phyloP scores from a whole-genome alignment of 2,797 vertebrate genomes.

The Phrynocephalus guinanensis region DNA sequence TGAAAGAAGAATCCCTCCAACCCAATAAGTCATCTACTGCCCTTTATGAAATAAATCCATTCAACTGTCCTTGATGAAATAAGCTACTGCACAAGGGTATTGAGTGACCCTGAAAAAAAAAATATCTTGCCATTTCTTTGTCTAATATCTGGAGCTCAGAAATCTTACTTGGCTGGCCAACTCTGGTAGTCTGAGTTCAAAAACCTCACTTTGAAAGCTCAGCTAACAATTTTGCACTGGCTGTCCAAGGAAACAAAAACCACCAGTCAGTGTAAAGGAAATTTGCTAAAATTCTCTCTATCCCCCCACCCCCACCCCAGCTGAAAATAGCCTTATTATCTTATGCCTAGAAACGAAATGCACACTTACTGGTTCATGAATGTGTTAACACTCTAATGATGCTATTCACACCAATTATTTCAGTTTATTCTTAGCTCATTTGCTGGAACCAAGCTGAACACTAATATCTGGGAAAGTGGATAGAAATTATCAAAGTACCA shows the following conservation, averaged over 20 bases:
- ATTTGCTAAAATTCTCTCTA: neutral
- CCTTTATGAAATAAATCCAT: neutral
- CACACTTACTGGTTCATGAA: neutral
- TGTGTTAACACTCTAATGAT: slow-evolving; percentile 3
- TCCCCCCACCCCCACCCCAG: neutral
- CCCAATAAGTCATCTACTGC: neutral
- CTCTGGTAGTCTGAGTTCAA: neutral
- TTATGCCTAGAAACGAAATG: neutral
- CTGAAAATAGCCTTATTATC: neutral
- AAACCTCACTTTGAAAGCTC: neutral
- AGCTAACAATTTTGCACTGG: neutral
- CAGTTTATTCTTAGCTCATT: slow-evolving; percentile 2
- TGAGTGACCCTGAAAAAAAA: too few relatives aligned
- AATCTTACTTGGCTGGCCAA: too few relatives aligned
- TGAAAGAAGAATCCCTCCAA: neutral
- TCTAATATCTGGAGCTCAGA: too few relatives aligned
- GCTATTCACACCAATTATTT: neutral
- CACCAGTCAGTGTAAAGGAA: neutral
- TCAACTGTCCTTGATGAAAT: too few relatives aligned
- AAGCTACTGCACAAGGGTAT: too few relatives aligned
- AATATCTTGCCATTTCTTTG: too few relatives aligned
- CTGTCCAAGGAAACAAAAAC: neutral
- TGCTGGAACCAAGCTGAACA: neutral
- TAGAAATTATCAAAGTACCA: neutral
- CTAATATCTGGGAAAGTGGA: too few relatives aligned